These are phyloP conservation scores for Wasmannia auropunctata DNA, from an alignment of 1,140 invertebrate species.

Conservation along the genomic window DNA sequence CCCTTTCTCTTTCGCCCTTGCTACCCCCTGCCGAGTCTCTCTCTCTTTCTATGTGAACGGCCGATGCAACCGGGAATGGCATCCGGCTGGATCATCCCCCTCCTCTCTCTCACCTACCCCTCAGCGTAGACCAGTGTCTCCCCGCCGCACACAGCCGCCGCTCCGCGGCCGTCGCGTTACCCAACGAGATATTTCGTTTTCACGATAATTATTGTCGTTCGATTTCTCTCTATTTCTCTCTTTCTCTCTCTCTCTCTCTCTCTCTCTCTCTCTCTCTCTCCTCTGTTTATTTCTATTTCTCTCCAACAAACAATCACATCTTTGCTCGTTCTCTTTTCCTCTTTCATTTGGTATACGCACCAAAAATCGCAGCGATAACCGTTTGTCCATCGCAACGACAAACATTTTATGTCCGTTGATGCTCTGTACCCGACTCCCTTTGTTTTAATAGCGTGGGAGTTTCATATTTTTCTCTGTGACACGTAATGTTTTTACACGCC, in stretches of 20 bases:
- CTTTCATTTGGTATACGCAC: conserved; percentile 65
- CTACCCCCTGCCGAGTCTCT: background rate
- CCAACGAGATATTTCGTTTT: conserved; percentile 84
- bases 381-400: conserved; percentile 71
- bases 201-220: conserved; percentile 85
- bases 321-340: conserved; percentile 52
- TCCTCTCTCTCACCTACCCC: conserved; percentile 47
- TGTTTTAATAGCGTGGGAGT: conserved; percentile 45
- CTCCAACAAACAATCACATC: conserved; percentile 44
- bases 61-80: conserved; percentile 82
- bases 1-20: background rate
- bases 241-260: conserved; percentile 24
- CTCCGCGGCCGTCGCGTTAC: conserved; percentile 55
- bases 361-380: conserved; percentile 78
- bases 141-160: conserved; percentile 20
- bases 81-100: conserved; percentile 81
- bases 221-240: conserved; percentile 76
- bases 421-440: conserved; percentile 58
- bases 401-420: conserved; percentile 73
- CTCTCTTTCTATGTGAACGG: conserved; percentile 56
- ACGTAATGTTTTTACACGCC: conserved; percentile 64
- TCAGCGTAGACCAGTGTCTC: conserved; percentile 52
- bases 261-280: conserved; percentile 3
- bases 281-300: conserved; percentile 40
- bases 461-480: conserved; percentile 49